Percentiles rank a stretch among this genome's conserved stretches.
These are phyloP conservation scores for Hippoglossus stenolepis DNA, from an alignment of 2,113 vertebrate species.

Conservation along the genomic window DNA sequence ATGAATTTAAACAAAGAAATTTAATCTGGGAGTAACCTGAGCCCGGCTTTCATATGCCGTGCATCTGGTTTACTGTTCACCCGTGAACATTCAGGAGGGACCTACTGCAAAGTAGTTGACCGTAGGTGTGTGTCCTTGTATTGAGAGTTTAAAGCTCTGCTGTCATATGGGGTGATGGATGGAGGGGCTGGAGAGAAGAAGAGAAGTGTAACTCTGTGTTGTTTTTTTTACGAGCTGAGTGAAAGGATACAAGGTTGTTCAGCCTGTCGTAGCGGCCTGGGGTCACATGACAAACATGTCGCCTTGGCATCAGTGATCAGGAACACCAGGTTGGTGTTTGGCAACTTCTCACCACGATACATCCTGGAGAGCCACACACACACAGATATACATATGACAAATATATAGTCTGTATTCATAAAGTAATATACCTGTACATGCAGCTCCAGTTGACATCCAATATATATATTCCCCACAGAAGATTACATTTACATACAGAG, in stretches of 20 bases:
- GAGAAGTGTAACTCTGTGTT: slow-evolving; percentile 41
- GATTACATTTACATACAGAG: slow-evolving; percentile 1
- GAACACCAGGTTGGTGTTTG: slow-evolving; percentile 96
- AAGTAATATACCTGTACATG: not conserved
- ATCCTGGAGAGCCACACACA: slow-evolving; percentile 82
- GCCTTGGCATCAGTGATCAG: slow-evolving; percentile 94
- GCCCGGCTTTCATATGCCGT: slow-evolving; percentile 57
- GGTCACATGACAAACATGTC: slow-evolving; percentile 93
- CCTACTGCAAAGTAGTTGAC: slow-evolving; percentile 57
- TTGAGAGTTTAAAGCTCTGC: slow-evolving; percentile 53
- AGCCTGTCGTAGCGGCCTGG: slow-evolving; percentile 91
- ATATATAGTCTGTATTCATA: not conserved
- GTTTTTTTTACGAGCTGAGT: slow-evolving; percentile 61
- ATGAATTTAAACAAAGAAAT: slow-evolving; percentile 54
- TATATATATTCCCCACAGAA: not conserved
- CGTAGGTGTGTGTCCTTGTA: slow-evolving; percentile 62
- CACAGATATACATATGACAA: slow-evolving; percentile 27
- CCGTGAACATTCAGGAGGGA: slow-evolving; percentile 55
- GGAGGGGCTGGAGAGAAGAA: slow-evolving; percentile 43
- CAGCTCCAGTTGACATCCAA: not conserved
- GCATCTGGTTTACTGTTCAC: slow-evolving; percentile 74
- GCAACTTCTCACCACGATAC: slow-evolving; percentile 95
- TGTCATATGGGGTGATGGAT: slow-evolving; percentile 63
- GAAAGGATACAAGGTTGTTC: slow-evolving; percentile 99
- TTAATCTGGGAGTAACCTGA: slow-evolving; percentile 60